Base-by-base conservation (phyloP, 2,113 vertebrate genomes). In the Spea multiplicata region DNA sequence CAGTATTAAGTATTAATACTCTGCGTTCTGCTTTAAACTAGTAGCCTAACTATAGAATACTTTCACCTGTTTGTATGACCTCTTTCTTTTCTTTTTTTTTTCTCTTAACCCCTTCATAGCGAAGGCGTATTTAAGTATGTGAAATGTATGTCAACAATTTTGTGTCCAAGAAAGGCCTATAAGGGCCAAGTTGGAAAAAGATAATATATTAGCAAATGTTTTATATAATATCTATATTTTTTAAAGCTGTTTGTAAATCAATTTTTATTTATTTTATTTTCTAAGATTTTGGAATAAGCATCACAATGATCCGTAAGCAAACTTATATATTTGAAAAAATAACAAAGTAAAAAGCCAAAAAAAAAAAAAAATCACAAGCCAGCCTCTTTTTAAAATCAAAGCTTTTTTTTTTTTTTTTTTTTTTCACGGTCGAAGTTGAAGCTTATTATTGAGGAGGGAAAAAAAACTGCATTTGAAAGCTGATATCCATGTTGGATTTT, bases 221-320 rank as follows among this genome's bases (percentile, higher is more conserved):
- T 79, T 79, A 66, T 79, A 79, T 73, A 46, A 66, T 79, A 79
- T 55, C 71, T 73, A 73, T 72, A 79, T 79, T 78, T 79, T 71
- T 79, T 79, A 55, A 73, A 79, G 47, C 48, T 66, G 68, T 79
- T 79, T 79, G 64, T 79, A 79, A 73, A 78, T 72, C 71, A 49
- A 73, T 44, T 79, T 73, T 73, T 57, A 64, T 70, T 78, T 78
- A 66, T 79, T 73, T 79, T 79, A 46, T 79, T 79, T 72, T 79
- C 61, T 73, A 64, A 70, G 67, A 71, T 72, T 80, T 80, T 80
- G 77, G 47, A 73, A 80, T 64, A 79, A 66, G 52, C 52, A 44
- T 73, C 67, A 52, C 49, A 55, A 72, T 57, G 57, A 78, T 66
- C 68, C 48, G 64, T 44, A 67, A 67, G 73, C 14, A 48, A 79